These are phyloP conservation scores for Protaetia brevitarsis DNA, from an alignment of 1,140 invertebrate genomes.

Conservation along the genomic window DNA sequence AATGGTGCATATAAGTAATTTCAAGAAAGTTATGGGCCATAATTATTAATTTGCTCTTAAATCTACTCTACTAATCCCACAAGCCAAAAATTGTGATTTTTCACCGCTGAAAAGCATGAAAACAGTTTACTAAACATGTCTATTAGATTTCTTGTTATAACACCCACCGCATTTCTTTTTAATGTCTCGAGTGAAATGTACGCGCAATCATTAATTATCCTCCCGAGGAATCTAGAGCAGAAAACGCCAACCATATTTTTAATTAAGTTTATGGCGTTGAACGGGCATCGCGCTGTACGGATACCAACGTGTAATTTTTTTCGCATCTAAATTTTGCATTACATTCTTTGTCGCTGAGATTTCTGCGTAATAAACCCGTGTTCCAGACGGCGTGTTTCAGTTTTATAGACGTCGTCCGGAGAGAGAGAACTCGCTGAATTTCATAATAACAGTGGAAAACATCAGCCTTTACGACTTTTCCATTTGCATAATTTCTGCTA, in stretches of 20 bases:
- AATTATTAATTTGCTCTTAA: no score
- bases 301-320: not conserved
- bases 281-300: not conserved
- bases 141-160: no score
- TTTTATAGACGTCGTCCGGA: not conserved
- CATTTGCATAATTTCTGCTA: conserved; percentile 5
- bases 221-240: not conserved
- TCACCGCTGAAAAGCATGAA: no score
- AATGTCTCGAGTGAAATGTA: no score
- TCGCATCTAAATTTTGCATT: conserved; percentile 9
- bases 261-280: conserved; percentile 7
- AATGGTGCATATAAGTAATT: no score
- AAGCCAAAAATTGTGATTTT: no score
- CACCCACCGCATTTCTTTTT: no score
- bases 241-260: not conserved
- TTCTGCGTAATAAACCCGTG: conserved; percentile 3
- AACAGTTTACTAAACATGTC: no score
- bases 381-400: conserved; percentile 13
- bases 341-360: conserved; percentile 14
- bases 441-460: conserved; percentile 16
- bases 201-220: not conserved
- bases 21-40: no score
- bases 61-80: no score
- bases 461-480: not conserved
- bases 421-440: conserved; percentile 11